Percentiles rank a stretch among this genome's conserved stretches.
Evolutionary conservation across 64 coral and sea anemone species (phyloP).

Genomic region (Montipora sp.): DNA sequence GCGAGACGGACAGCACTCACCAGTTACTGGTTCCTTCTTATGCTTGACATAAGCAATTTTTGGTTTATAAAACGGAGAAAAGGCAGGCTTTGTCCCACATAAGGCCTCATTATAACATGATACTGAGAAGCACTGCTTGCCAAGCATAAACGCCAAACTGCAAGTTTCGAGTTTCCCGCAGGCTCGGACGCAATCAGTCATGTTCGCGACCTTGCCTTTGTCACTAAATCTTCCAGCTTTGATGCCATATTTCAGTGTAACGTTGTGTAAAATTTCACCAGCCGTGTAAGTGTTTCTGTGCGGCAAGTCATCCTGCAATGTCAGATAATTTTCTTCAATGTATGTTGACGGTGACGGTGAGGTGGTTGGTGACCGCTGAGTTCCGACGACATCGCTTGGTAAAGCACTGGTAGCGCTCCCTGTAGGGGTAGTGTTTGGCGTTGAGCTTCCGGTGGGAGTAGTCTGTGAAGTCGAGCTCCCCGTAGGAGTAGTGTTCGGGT

Average conservation of each 20-base stretch:
- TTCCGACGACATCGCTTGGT: background rate
- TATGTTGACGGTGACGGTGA: background rate
- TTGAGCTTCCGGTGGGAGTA: slow-evolving; percentile 5
- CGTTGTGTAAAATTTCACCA: slow-evolving; percentile 69
- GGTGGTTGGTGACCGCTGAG: slow-evolving; percentile 3
- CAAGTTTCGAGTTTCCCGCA: slow-evolving; percentile 76
- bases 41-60: slow-evolving; percentile 86
- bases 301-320: slow-evolving; percentile 71
- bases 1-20: background rate
- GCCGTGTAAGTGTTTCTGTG: slow-evolving; percentile 70
- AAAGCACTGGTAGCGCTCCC: slow-evolving; percentile 23
- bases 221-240: slow-evolving; percentile 83
- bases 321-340: slow-evolving; percentile 79
- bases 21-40: slow-evolving; percentile 36
- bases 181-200: slow-evolving; percentile 64
- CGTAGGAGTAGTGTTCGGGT: slow-evolving; percentile 13
- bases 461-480: background rate
- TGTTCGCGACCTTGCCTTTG: slow-evolving; percentile 61
- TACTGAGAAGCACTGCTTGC: slow-evolving; percentile 86
- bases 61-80: slow-evolving; percentile 82
- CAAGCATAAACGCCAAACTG: slow-evolving; percentile 92
- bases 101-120: slow-evolving; percentile 66
- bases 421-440: slow-evolving; percentile 32
- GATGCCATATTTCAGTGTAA: slow-evolving; percentile 82
- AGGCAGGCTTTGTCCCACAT: slow-evolving; percentile 87